Percentiles rank a stretch among this genome's conserved stretches.
Conservation (phyloP, 2,113 vertebrate genomes). For the Amphiprion ocellaris region DNA sequence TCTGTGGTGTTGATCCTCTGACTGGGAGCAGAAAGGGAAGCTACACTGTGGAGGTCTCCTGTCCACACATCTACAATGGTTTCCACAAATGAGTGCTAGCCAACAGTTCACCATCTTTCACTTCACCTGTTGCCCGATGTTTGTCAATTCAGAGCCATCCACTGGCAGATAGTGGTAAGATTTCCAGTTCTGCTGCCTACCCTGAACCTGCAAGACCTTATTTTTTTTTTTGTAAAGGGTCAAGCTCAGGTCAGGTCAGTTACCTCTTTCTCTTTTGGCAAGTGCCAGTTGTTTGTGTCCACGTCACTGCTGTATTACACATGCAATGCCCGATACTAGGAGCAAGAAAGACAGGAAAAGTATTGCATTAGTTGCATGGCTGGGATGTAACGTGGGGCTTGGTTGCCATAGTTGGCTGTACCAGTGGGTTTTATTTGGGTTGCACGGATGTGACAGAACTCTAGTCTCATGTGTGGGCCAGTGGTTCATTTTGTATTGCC, state of each 20-base stretch:
- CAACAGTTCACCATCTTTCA: not conserved
- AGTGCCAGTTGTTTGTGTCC: not conserved
- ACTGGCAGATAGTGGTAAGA: not conserved
- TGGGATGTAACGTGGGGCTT: not conserved
- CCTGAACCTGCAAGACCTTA: not conserved
- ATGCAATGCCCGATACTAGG: too few species aligned
- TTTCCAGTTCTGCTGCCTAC: not conserved
- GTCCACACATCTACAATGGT: not conserved
- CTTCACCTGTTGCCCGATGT: not conserved
- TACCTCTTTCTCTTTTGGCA: not conserved
- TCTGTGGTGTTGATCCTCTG: constrained; percentile 48
- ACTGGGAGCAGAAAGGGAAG: not conserved
- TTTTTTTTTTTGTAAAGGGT: not conserved
- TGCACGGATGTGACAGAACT: not conserved
- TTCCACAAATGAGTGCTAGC: not conserved
- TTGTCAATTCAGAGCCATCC: not conserved
- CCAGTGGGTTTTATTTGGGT: not conserved
- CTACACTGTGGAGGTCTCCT: not conserved
- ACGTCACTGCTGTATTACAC: not conserved
- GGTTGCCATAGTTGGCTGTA: not conserved
- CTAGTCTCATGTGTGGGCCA: not conserved
- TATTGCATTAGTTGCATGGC: not conserved
- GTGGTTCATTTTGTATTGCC: not conserved
- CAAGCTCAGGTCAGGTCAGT: not conserved
- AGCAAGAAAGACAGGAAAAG: not conserved